Evolutionary conservation across 2,113 vertebrate genomes (phyloP).

Genomic region (Cyanoderma ruficeps): DNA sequence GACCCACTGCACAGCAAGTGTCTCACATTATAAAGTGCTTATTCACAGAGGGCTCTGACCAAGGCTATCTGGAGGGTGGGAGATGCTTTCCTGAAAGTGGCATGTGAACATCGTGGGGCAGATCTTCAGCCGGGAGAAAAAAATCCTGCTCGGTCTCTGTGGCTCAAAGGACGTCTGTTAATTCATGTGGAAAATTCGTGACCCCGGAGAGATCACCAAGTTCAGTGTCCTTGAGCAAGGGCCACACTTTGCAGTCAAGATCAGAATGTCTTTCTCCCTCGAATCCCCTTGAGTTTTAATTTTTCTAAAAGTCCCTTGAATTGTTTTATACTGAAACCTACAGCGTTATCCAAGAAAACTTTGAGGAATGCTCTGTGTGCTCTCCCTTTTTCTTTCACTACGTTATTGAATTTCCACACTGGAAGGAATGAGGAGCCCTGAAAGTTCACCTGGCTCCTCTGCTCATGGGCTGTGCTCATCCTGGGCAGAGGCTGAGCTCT

Average conservation of each 20-base stretch:
- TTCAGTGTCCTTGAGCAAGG: constrained; percentile 26
- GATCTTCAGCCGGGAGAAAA: not conserved
- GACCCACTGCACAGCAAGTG: constrained; percentile 38
- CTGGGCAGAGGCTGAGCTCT: not conserved
- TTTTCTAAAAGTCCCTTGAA: not conserved
- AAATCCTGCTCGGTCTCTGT: not conserved
- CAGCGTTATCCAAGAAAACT: not conserved
- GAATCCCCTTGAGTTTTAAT: not conserved
- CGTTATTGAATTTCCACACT: not conserved
- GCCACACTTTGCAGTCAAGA: not conserved
- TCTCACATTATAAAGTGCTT: constrained; percentile 52
- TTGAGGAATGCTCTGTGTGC: not conserved
- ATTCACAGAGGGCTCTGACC: constrained; percentile 45
- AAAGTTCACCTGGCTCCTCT: not conserved
- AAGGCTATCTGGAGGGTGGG: constrained; percentile 10
- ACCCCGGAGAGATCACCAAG: constrained; percentile 11
- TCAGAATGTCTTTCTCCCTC: not conserved
- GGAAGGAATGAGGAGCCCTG: not conserved
- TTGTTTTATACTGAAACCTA: not conserved
- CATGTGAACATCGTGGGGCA: not conserved
- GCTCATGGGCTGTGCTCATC: not conserved
- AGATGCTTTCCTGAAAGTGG: constrained; percentile 45
- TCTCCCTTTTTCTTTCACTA: not conserved
- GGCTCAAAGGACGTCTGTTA: constrained; percentile 41
- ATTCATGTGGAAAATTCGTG: not conserved